Percentiles rank a stretch among this genome's conserved stretches.
Evolutionary conservation across 2,113 vertebrate species (phyloP).

Genomic region (Aegotheles bennettii): DNA sequence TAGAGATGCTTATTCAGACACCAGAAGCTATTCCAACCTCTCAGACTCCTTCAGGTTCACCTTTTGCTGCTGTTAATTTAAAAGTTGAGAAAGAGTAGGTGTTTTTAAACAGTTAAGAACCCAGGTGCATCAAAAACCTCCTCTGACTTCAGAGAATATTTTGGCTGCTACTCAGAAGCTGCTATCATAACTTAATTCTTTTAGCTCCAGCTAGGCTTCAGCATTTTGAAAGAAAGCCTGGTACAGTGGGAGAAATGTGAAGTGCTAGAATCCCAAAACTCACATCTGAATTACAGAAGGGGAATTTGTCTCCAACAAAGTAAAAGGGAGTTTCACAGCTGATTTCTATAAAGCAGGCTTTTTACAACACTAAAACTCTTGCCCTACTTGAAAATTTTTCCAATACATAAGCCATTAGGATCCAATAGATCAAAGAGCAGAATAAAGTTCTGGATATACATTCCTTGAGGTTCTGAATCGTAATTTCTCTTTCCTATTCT

Average conservation of each 20-base stretch:
- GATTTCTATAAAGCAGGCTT: background rate
- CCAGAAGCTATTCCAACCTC: background rate
- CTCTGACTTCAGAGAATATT: background rate
- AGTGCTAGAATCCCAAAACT: background rate
- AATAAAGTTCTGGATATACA: background rate
- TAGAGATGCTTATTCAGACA: background rate
- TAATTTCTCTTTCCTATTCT: background rate
- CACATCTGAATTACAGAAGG: background rate
- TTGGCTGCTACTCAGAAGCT: slow-evolving; percentile 8
- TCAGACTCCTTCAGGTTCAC: background rate
- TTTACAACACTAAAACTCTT: background rate
- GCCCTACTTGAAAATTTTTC: background rate
- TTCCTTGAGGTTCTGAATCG: background rate
- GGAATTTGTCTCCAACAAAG: background rate
- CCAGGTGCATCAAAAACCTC: background rate
- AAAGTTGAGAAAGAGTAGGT: background rate
- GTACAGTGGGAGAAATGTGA: background rate
- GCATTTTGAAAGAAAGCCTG: background rate
- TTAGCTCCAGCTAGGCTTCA: background rate
- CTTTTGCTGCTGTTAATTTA: background rate
- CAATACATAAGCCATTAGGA: background rate
- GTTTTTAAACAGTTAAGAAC: background rate
- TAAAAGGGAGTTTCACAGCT: background rate
- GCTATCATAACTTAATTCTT: background rate
- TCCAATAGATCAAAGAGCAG: background rate